Conservation (phyloP, 2,797 vertebrate species). For the Threskiornis aethiopicus region DNA sequence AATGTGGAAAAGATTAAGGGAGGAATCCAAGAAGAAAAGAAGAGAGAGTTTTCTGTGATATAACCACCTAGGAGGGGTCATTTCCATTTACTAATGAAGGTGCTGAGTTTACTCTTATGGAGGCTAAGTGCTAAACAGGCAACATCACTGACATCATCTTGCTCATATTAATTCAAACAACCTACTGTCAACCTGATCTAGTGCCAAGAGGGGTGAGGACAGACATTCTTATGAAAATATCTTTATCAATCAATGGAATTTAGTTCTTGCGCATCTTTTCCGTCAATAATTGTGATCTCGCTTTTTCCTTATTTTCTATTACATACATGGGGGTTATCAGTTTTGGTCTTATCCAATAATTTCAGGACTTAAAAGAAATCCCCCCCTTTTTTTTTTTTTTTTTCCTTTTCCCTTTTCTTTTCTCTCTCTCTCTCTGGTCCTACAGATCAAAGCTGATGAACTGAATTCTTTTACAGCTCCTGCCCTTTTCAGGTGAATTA, state of each 20-base stretch:
- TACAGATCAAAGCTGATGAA: neutral
- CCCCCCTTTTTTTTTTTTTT: neutral
- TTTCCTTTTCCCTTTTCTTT: neutral
- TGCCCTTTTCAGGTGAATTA: neutral
- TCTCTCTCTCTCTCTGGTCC: neutral
- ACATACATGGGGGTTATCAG: accelerated
- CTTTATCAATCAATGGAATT: neutral
- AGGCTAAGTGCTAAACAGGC: neutral
- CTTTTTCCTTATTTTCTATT: neutral
- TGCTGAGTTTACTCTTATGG: neutral
- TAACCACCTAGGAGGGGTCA: neutral
- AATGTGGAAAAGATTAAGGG: neutral
- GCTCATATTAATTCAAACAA: neutral
- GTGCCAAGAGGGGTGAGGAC: neutral
- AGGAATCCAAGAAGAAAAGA: neutral
- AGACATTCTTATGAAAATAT: neutral
- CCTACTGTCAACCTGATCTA: neutral
- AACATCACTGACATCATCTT: neutral
- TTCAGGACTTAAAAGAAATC: neutral
- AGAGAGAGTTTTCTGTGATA: neutral
- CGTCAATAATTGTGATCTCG: neutral
- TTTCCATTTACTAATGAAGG: neutral
- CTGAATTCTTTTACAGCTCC: neutral
- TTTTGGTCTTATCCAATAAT: neutral
- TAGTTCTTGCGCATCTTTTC: neutral